Conservation (phyloP, 2,797 vertebrate species). For the Triplophysa bombifrons region DNA sequence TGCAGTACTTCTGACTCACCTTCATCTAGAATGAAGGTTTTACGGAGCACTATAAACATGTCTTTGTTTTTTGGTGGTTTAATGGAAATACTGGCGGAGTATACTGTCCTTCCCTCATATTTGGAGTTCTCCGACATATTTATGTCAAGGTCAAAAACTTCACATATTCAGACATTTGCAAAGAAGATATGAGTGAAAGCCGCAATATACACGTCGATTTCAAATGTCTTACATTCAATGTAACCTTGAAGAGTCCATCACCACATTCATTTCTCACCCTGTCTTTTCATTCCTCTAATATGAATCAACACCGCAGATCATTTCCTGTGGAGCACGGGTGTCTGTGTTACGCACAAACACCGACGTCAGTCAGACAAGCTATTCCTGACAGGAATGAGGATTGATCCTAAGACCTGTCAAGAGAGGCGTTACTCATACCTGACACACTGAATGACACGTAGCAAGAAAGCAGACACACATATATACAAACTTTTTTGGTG, state of each 20-base stretch:
- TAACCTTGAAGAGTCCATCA: no score
- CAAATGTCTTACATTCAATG: no score
- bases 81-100: neutral
- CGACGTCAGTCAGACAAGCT: slow-evolving; percentile 19
- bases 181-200: neutral
- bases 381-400: slow-evolving; percentile 17
- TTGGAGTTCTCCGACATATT: neutral
- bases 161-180: slow-evolving; percentile 21
- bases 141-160: slow-evolving; percentile 28
- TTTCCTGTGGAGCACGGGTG: slow-evolving; percentile 17
- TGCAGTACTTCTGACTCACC: neutral
- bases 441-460: neutral
- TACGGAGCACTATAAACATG: neutral
- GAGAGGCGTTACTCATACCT: neutral
- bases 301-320: slow-evolving; percentile 9
- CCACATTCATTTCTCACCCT: no score
- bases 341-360: neutral
- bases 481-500: slow-evolving; percentile 9
- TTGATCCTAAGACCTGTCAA: slow-evolving; percentile 23
- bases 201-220: no score
- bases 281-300: slow-evolving; percentile 1
- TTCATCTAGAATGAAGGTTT: neutral
- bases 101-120: neutral
- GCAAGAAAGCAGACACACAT: neutral
- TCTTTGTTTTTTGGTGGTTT: neutral